Percentiles rank a stretch among this genome's conserved stretches.
phyloP scores from a whole-genome alignment of 2,113 vertebrate genomes.

The Saccopteryx leptura region DNA sequence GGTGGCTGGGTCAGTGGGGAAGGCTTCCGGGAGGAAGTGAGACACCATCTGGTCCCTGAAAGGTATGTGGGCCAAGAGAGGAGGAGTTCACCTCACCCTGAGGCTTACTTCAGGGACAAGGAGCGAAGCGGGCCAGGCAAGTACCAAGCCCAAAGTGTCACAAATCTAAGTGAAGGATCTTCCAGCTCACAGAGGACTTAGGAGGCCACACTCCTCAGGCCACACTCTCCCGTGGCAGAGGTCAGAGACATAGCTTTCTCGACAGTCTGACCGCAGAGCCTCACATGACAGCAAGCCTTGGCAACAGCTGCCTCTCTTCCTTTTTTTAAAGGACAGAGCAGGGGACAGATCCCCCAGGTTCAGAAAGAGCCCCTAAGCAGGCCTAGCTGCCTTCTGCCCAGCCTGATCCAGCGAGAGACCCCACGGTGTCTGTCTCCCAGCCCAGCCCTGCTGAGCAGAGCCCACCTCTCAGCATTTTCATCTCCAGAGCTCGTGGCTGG shows the following conservation, averaged over 20 bases:
- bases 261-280: not conserved
- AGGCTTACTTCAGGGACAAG: not conserved
- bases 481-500: not conserved
- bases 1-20: not conserved
- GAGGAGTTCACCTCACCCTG: not conserved
- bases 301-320: not conserved
- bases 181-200: not conserved
- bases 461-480: rapidly evolving
- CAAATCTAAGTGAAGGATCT: not conserved
- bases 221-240: rapidly evolving
- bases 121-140: too few species aligned
- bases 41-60: too few species aligned
- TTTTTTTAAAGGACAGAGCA: not conserved
- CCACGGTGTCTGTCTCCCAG: not conserved
- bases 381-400: not conserved
- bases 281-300: not conserved
- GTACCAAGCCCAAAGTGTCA: not conserved
- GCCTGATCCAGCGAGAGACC: not conserved
- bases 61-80: not conserved
- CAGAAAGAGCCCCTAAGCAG: not conserved
- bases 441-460: not conserved
- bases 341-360: not conserved
- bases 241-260: not conserved
- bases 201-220: not conserved
- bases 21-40: not conserved